A percentile compares a stretch with the other conserved stretches of the same genome.
Conservation (phyloP, 2,888 invertebrate species). For the Catotricha subobsoleta region DNA sequence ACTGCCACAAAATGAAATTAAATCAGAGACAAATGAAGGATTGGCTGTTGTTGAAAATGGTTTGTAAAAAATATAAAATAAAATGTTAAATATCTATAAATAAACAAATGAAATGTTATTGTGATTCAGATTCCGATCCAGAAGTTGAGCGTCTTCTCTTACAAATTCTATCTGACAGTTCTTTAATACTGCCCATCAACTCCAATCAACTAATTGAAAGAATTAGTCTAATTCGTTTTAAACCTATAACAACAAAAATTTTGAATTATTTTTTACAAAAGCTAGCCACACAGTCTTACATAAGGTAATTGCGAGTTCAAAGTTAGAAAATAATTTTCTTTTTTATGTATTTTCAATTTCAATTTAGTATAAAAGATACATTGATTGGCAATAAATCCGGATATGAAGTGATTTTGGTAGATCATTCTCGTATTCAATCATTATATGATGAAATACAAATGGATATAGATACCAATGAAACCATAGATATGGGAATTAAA, state of each 20-base stretch:
- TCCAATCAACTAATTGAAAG: conserved; percentile 40
- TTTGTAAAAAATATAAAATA: not conserved
- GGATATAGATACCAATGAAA: conserved; percentile 19
- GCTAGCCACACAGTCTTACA: conserved; percentile 56
- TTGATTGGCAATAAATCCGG: conserved; percentile 26
- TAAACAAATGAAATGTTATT: not conserved
- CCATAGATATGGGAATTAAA: conserved; percentile 22
- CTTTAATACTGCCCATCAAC: conserved; percentile 50
- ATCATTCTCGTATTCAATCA: conserved; percentile 20
- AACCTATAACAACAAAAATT: conserved; percentile 35
- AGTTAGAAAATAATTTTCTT: not conserved
- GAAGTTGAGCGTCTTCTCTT: conserved; percentile 46
- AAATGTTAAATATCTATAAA: not conserved
- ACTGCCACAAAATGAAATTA: not conserved
- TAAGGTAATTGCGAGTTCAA: conserved; percentile 30
- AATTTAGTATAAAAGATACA: conserved; percentile 23
- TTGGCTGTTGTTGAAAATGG: not conserved
- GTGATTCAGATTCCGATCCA: conserved; percentile 30
- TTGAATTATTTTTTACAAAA: conserved; percentile 59
- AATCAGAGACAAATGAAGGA: not conserved
- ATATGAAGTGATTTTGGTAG: conserved; percentile 26
- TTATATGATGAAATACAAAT: conserved; percentile 23
- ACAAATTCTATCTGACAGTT: conserved; percentile 47
- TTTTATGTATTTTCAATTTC: not conserved
- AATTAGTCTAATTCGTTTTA: conserved; percentile 1